phyloP scores from a whole-genome alignment of 1,140 invertebrate species.

The Geopemphigus sp. region DNA sequence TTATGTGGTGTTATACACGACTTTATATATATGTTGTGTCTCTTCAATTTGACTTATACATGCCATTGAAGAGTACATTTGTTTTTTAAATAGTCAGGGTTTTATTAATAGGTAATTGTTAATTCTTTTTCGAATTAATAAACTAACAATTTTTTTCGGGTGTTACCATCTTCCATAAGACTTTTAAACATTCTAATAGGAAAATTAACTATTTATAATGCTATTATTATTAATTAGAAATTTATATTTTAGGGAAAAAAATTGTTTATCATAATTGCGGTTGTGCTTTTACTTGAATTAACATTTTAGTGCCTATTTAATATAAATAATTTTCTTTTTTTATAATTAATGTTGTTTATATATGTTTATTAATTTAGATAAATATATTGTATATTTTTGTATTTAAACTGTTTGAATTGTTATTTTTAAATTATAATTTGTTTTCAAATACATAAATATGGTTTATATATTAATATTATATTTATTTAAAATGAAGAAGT shows the following conservation, averaged over 20 bases:
- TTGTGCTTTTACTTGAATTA: slow-evolving; percentile 46
- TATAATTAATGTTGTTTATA: slow-evolving; percentile 43
- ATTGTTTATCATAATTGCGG: slow-evolving; percentile 14
- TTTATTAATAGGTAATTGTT: slow-evolving; percentile 31
- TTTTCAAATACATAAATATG: slow-evolving; percentile 16
- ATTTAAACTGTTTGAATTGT: slow-evolving; percentile 18
- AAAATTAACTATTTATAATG: slow-evolving; percentile 38
- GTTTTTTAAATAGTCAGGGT: slow-evolving; percentile 8
- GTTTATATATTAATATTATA: slow-evolving; percentile 4
- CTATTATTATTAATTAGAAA: slow-evolving; percentile 26
- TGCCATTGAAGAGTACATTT: neutral
- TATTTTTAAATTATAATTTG: slow-evolving; percentile 20
- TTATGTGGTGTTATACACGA: neutral
- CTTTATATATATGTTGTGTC: slow-evolving; percentile 13
- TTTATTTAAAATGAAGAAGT: neutral
- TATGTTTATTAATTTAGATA: slow-evolving; percentile 29
- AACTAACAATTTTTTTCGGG: slow-evolving; percentile 25
- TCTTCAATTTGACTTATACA: neutral
- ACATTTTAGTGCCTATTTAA: slow-evolving; percentile 18
- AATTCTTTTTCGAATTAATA: neutral
- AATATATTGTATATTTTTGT: slow-evolving; percentile 44
- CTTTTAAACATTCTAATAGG: slow-evolving; percentile 45
- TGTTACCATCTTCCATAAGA: slow-evolving; percentile 48
- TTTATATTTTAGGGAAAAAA: neutral
- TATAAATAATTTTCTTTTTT: slow-evolving; percentile 19